Base-by-base conservation (phyloP, 1,140 invertebrate species). In the Pararge aegeria region DNA sequence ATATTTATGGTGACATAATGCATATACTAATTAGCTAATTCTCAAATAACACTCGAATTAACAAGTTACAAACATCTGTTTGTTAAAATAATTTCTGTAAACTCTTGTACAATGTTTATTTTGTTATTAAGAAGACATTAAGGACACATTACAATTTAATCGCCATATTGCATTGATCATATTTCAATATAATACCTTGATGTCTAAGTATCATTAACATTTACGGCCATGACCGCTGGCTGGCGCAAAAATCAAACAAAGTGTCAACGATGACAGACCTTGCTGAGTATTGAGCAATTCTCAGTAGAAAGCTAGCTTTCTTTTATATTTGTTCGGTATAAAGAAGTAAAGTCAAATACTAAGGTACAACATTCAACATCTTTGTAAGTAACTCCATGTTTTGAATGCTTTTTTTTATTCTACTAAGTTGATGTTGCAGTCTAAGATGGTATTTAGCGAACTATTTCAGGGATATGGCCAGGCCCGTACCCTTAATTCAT, bases 221-320 rank as follows among this genome's bases (percentile, higher is more conserved):
- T 6, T 20, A 20, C 61, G 66, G 66, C 73, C 64, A 66, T 68
- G 65, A 75, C 55, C 64, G 60, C 29, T 61, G 34, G 15, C n/a
- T n/a, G 42, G 48, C 3, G 54, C 48, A 48, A 56, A 66, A 56
- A 58, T 67, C 55, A 61, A 55, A 68, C 57, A 75, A 78, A 75
- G 64, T 66, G 60, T 80, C 68, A 74, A 78, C 64, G 75, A 62
- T 49, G 62, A 40, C 63, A 70, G 24, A 76, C 80, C 80, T 83
- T 83, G 78, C 64, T 29, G 38, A 15, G 1, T 16, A 51, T 70
- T 68, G 56, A 52, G 54, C 51, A 71, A 67, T 53, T 6, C 55
- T 60, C 27, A 40, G 59, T 72, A 75, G 74, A 82, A 79, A 84
- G 77, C 67, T 40, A 51, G 70, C 77, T 79, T 84, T 80, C 78